Evolutionary conservation across 1,140 invertebrate species (phyloP), one percentile per base, ranked within the genome.

Genomic region (Zaprionus capensis): DNA sequence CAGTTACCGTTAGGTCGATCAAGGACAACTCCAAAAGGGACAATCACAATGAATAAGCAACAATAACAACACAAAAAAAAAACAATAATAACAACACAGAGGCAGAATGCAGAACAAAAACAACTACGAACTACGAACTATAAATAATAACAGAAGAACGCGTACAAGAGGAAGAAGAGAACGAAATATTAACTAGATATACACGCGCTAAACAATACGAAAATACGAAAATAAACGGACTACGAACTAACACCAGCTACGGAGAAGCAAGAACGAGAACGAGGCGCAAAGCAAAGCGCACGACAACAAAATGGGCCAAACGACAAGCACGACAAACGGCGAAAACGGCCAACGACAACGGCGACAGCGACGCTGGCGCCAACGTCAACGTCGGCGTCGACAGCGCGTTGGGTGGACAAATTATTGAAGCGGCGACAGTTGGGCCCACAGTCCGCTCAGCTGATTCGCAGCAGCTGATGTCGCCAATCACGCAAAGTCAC

Each of bases 131-230:
- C 59, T 74, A 56, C 59, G 34, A 81, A 85, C 84, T 87, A 87
- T 79, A 88, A 84, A 90, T 90, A 88, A 81, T 46, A 88, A 88
- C 71, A 87, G 20, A 34, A 31, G 31, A 51, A 51, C 46, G 46
- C 46, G 41, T 17, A 44, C 5, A 17, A 44, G 41, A 44, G n/a
- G 41, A 44, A 44, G 41, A 17, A 51, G 20, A 24, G 46, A 22
- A 88, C 80, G 87, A 76, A 78, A 79, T 90, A 84, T 87, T 87
- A 87, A 82, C 80, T 87, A 88, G 80, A 53, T 76, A 76, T 88
- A 88, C 9, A 34, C 31, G 31, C 79, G 85, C 85, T 75, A 46
- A 51, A 51, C 20, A 51, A 51, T 51, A 88, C 85, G 81, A 62
- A 75, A 46, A 34, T 68, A 83, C 74, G 62, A 81, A 88, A 87